phyloP scores from a whole-genome alignment of 2,797 vertebrate species.

The Acanthurus leucopareius region DNA sequence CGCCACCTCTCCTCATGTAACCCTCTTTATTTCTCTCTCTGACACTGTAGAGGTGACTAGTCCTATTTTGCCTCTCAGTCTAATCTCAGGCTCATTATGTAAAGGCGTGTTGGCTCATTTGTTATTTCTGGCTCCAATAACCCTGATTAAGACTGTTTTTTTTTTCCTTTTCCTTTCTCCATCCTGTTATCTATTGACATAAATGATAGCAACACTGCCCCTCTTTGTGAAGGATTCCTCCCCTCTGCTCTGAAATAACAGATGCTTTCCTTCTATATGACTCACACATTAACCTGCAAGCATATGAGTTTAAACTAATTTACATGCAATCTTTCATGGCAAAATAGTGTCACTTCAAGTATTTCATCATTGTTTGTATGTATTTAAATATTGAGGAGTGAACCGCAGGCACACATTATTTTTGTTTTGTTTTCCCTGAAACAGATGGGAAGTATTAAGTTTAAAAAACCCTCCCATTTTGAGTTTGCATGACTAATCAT shows the following conservation, averaged over 20 bases:
- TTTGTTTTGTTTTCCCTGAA: background rate
- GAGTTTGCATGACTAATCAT: conserved; percentile 11
- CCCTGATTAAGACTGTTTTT: conserved; percentile 45
- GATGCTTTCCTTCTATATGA: conserved; percentile 7
- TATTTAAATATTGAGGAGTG: background rate
- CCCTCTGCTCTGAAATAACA: conserved; percentile 2
- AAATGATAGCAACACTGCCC: conserved; percentile 12
- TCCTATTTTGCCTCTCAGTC: conserved; percentile 53
- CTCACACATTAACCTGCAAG: conserved; percentile 1
- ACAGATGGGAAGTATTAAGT: conserved; percentile 3
- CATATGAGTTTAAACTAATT: background rate
- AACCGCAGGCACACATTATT: background rate
- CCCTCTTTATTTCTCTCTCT: conserved; percentile 41
- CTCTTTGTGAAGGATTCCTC: background rate
- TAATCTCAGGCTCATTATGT: conserved; percentile 70
- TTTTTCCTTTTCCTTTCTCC: conserved; percentile 1
- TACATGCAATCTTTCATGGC: background rate
- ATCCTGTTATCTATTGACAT: conserved; percentile 11
- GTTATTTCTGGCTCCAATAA: conserved; percentile 69
- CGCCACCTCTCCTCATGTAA: conserved; percentile 32
- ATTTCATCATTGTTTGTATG: background rate
- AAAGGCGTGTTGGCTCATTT: conserved; percentile 65
- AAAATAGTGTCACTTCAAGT: background rate
- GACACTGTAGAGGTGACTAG: conserved; percentile 56
- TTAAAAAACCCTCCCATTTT: background rate